Evolutionary conservation across 2,888 invertebrate genomes (phyloP).

Genomic region (Acleris emargana): DNA sequence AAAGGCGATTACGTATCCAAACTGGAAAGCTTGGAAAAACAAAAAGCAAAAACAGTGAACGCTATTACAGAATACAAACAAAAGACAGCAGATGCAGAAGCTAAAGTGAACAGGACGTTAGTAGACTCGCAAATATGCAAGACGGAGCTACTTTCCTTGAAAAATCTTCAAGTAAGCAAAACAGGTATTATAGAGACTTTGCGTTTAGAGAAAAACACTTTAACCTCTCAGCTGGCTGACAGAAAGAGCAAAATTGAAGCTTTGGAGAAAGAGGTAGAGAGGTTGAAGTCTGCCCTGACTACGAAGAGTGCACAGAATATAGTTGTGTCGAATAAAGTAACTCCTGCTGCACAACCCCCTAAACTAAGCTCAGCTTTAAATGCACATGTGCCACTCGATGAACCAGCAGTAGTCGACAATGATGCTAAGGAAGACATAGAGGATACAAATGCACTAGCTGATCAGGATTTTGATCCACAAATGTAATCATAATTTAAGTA

Average conservation of each 20-base stretch:
- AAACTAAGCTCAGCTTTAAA: slow-evolving; percentile 69
- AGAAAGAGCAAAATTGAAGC: slow-evolving; percentile 70
- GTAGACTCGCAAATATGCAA: slow-evolving; percentile 73
- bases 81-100: slow-evolving; percentile 63
- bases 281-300: slow-evolving; percentile 62
- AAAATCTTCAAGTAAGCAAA: slow-evolving; percentile 76
- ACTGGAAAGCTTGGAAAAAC: slow-evolving; percentile 65
- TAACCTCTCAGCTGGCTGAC: slow-evolving; percentile 67
- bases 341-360: slow-evolving; percentile 70
- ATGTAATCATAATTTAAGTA: slow-evolving; percentile 43
- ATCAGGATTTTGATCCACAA: slow-evolving; percentile 69
- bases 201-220: slow-evolving; percentile 72
- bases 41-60: slow-evolving; percentile 59
- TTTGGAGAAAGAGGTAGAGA: slow-evolving; percentile 69
- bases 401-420: slow-evolving; percentile 71
- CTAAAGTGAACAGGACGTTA: slow-evolving; percentile 67
- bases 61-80: slow-evolving; percentile 60
- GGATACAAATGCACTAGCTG: slow-evolving; percentile 69
- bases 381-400: slow-evolving; percentile 63
- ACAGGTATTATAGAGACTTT: slow-evolving; percentile 73
- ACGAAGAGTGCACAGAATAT: slow-evolving; percentile 66
- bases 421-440: slow-evolving; percentile 80
- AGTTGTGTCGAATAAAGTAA: slow-evolving; percentile 61
- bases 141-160: slow-evolving; percentile 74
- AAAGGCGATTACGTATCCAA: slow-evolving; percentile 66